Evolutionary conservation across 2,113 vertebrate species (phyloP), one percentile per base, ranked within the genome.

Genomic region (Coptodon bakossiorum): DNA sequence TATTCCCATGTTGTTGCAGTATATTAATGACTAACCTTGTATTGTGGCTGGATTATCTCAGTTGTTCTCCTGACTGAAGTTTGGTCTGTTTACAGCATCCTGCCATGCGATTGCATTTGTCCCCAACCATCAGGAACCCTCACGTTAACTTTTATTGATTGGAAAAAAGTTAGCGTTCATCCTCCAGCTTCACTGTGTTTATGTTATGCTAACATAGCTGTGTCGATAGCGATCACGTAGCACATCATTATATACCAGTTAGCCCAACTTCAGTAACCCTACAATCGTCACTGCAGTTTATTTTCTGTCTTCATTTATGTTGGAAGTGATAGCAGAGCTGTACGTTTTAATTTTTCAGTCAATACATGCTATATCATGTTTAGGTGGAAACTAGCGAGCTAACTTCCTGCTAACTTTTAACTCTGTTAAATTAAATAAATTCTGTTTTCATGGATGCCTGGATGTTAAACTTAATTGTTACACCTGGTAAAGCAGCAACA

Each of bases 151-250:
- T 50, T 0, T 48, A 48, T 48, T 3, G 0, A 50, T 7, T 50
- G 1, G 48, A 50, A 50, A 50, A 50, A 50, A 50, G 48, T 50
- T 17, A 0, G 48, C 7, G 1, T 17, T 50, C 48, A 17, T 50
- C 48, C 48, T 50, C 7, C 50, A 52, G 17, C 17, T 52, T 53
- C 19, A 10, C 19, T 52, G 2, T 5, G 50, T n/a, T n/a, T n/a
- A 53, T n/a, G 19, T 3, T 52, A 52, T 1, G 50, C 50, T 52
- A n/a, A 52, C 50, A n/a, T n/a, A 53, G 9, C 52, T 9, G 17
- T 52, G 48, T 9, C 0, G 4, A 7, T 52, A 50, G 7, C 7
- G 0, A 19, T 50, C 17, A 19, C 2, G 4, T 50, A 19, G 17
- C 50, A 52, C 50, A 52, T 19, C 8, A n/a, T 52, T 52, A 9